Percentiles rank a stretch among this genome's conserved stretches.
phyloP scores from a whole-genome alignment of 2,888 invertebrate genomes.

The Ethmia dodecea region DNA sequence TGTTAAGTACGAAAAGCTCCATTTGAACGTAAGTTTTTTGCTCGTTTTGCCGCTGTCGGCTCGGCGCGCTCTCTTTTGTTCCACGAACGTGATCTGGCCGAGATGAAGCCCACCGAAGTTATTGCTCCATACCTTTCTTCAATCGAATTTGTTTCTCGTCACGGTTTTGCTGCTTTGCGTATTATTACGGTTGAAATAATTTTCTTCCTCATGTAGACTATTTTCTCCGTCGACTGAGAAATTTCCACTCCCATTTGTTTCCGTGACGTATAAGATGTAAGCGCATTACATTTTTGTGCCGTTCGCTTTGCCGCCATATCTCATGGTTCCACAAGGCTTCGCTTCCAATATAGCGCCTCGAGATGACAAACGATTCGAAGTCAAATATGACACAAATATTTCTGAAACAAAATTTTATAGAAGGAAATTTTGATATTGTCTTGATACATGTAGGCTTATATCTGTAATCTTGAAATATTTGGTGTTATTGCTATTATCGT shows the following conservation, averaged over 20 bases:
- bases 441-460: no score
- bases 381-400: conserved; percentile 42
- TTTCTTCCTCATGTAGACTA: conserved; percentile 35
- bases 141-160: conserved; percentile 60
- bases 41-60: conserved; percentile 50
- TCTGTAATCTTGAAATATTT: no score
- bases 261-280: conserved; percentile 46
- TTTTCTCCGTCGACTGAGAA: conserved; percentile 31
- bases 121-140: conserved; percentile 56
- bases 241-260: conserved; percentile 50
- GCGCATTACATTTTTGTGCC: conserved; percentile 53
- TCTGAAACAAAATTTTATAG: conserved; percentile 26
- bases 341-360: conserved; percentile 50
- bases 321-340: conserved; percentile 47
- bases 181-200: conserved; percentile 48
- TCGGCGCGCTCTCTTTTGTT: conserved; percentile 62
- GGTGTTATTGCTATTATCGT: no score
- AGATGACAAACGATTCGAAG: conserved; percentile 50
- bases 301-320: conserved; percentile 47
- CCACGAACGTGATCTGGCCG: conserved; percentile 69
- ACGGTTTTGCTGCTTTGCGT: conserved; percentile 48
- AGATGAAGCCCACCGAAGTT: conserved; percentile 64
- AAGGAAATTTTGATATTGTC: conserved; percentile 16
- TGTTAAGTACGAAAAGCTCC: conserved; percentile 66
- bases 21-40: conserved; percentile 63